These are phyloP conservation scores for Rhinatrema bivittatum DNA, from an alignment of 2,797 vertebrate genomes.

Conservation along the genomic window DNA sequence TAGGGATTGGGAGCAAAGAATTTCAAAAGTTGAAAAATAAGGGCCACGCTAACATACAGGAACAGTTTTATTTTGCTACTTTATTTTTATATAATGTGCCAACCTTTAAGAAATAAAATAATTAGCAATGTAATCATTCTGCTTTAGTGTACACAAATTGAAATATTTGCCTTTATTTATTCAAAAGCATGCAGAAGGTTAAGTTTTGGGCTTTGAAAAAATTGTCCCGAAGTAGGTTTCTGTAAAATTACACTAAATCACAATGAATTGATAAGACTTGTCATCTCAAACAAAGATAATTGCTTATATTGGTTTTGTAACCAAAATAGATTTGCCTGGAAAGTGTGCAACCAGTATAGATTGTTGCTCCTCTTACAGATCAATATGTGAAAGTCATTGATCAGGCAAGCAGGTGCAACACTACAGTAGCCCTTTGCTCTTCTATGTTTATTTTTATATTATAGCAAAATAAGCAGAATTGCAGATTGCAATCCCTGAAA, in stretches of 20 bases:
- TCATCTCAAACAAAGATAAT: slow-evolving; percentile 73
- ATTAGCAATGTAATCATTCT: too few species aligned
- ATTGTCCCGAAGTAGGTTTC: slow-evolving; percentile 63
- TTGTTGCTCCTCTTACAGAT: slow-evolving; percentile 72
- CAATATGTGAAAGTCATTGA: slow-evolving; percentile 71
- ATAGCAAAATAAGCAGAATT: slow-evolving; percentile 64
- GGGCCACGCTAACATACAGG: too few species aligned
- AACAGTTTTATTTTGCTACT: too few species aligned
- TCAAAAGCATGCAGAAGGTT: slow-evolving; percentile 59
- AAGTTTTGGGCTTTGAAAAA: slow-evolving; percentile 61
- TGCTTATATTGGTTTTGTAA: slow-evolving; percentile 69
- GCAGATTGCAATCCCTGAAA: slow-evolving; percentile 63
- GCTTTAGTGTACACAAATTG: too few species aligned
- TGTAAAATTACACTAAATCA: slow-evolving; percentile 71
- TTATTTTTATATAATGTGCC: too few species aligned
- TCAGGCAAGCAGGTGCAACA: slow-evolving; percentile 68
- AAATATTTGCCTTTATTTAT: slow-evolving; percentile 51
- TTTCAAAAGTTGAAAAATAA: too few species aligned
- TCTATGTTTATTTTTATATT: slow-evolving; percentile 68
- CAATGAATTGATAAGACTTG: slow-evolving; percentile 71
- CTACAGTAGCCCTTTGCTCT: slow-evolving; percentile 68
- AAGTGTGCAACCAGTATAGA: slow-evolving; percentile 66
- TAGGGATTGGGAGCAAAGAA: too few species aligned
- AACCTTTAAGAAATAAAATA: too few species aligned
- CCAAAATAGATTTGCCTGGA: slow-evolving; percentile 68